These are phyloP conservation scores for Pangasius krempfi DNA, from an alignment of 2,797 vertebrate species.

Conservation along the genomic window DNA sequence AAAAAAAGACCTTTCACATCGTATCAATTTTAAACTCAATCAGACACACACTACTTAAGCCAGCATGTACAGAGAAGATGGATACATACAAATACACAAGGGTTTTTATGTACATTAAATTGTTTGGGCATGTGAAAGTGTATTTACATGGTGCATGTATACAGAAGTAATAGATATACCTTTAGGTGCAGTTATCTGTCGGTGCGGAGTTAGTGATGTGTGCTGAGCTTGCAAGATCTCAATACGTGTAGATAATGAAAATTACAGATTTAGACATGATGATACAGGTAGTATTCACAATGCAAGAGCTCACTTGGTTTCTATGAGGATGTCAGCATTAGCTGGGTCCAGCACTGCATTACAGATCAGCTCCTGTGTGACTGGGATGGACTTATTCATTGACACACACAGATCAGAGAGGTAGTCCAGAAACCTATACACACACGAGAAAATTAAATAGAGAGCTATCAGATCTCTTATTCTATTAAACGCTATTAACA, in stretches of 20 bases:
- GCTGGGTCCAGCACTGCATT: conserved; percentile 92
- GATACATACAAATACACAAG: too few species aligned
- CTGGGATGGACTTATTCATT: conserved; percentile 97
- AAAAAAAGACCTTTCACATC: background rate
- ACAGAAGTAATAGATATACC: background rate
- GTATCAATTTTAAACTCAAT: background rate
- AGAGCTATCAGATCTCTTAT: background rate
- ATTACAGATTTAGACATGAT: background rate
- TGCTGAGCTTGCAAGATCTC: background rate
- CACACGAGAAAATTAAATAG: background rate
- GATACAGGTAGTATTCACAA: background rate
- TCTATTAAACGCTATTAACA: background rate
- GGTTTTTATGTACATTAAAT: background rate
- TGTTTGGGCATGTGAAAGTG: background rate
- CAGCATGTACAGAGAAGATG: background rate
- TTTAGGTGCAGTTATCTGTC: background rate
- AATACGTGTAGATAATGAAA: too few species aligned
- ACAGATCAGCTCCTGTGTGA: conserved; percentile 97
- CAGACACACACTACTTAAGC: background rate
- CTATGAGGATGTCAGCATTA: conserved; percentile 96
- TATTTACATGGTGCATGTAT: background rate
- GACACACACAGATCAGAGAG: conserved; percentile 97
- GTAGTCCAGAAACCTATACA: conserved; percentile 93
- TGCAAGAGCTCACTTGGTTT: conserved; percentile 87
- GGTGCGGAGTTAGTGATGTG: background rate